Percentiles rank a stretch among this genome's conserved stretches.
phyloP scores from a whole-genome alignment of 2,888 invertebrate genomes.

The Oxyscelio sp. region DNA sequence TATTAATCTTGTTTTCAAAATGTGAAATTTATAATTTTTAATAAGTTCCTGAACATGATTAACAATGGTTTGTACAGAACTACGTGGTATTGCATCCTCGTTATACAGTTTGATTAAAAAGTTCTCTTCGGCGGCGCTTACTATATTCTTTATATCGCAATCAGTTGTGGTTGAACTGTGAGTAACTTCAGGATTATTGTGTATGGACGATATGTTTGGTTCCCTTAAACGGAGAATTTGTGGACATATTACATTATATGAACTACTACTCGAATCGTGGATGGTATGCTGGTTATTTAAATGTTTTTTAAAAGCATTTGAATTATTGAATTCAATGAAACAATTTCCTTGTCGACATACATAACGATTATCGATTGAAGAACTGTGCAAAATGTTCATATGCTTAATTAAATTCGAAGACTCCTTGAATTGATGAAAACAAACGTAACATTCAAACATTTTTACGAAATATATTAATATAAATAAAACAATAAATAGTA shows the following conservation, averaged over 20 bases:
- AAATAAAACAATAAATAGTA: neutral
- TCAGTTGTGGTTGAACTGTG: neutral
- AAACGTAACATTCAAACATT: conserved; percentile 2
- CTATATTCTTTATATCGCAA: neutral
- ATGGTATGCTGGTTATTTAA: neutral
- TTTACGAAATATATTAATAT: neutral
- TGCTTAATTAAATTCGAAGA: conserved; percentile 3
- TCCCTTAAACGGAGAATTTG: neutral
- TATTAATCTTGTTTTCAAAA: too few species aligned
- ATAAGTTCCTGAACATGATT: too few species aligned
- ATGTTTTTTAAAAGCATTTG: conserved; percentile 1
- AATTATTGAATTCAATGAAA: conserved; percentile 2
- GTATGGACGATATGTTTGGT: neutral
- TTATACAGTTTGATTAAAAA: neutral
- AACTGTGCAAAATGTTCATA: neutral
- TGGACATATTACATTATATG: neutral
- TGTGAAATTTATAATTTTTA: too few species aligned
- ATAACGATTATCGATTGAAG: neutral
- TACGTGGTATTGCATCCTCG: conserved; percentile 5
- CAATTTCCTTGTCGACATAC: conserved; percentile 5
- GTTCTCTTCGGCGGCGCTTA: neutral
- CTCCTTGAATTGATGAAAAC: neutral
- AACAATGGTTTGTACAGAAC: too few species aligned
- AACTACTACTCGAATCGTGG: neutral
- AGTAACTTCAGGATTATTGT: neutral